Conservation (phyloP, 2,113 vertebrate genomes). For the Sminthopsis crassicaudata region DNA sequence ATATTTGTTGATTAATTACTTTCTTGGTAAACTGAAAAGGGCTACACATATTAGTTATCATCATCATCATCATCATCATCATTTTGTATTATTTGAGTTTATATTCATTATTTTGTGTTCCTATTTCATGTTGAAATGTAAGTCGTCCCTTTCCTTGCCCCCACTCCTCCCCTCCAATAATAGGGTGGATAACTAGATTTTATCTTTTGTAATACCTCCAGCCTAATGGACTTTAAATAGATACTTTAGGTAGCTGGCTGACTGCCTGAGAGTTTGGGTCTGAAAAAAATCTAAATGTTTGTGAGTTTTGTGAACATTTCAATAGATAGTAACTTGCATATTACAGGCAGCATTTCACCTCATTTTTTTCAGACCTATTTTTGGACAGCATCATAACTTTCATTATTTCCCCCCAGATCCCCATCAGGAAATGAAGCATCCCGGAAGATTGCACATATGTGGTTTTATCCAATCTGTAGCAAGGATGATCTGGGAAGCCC, state of each 20-base stretch:
- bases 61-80: neutral
- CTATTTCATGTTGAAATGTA: neutral
- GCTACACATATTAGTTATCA: no score
- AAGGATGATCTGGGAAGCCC: neutral
- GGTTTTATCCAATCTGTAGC: conserved; percentile 9
- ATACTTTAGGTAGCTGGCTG: neutral
- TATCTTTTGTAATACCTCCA: neutral
- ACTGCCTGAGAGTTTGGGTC: neutral
- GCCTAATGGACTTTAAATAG: neutral
- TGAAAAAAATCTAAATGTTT: neutral
- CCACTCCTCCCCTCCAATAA: neutral
- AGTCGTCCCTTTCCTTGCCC: no score
- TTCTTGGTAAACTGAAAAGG: neutral
- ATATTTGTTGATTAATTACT: neutral
- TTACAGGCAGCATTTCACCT: conserved; percentile 20
- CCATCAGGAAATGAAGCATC: conserved; percentile 34
- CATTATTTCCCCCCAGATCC: conserved; percentile 50
- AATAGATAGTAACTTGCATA: neutral
- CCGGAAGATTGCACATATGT: neutral
- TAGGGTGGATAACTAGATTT: neutral
- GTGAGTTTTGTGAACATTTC: conserved; percentile 12
- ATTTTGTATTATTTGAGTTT: conserved; percentile 31
- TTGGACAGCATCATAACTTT: neutral
- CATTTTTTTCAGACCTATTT: conserved; percentile 30
- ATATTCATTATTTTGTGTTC: conserved; percentile 16